Percentiles rank a stretch among this genome's conserved stretches.
phyloP scores from a whole-genome alignment of 2,888 invertebrate species.

The Leptinotarsa juncta region DNA sequence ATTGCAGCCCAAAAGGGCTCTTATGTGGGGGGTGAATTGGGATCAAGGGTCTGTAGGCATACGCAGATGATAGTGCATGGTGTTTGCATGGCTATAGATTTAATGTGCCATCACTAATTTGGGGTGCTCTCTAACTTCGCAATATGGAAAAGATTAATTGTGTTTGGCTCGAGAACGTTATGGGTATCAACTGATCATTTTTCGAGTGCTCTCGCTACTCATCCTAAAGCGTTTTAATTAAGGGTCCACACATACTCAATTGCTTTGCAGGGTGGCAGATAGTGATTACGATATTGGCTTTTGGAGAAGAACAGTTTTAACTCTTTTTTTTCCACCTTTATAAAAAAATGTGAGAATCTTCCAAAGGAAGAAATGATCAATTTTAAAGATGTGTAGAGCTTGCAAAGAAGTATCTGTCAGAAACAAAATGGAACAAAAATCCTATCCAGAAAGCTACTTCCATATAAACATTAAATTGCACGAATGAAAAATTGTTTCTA shows the following conservation, averaged over 20 bases:
- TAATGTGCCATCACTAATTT: conserved; percentile 67
- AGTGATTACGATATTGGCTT: not conserved
- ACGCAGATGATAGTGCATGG: conserved; percentile 60
- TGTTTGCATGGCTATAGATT: conserved; percentile 65
- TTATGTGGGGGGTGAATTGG: conserved; percentile 40
- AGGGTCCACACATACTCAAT: not conserved
- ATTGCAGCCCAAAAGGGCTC: conserved; percentile 53
- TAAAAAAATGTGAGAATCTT: too few relatives aligned
- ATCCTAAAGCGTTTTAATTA: conserved; percentile 12
- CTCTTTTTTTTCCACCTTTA: too few relatives aligned
- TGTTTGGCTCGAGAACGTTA: conserved; percentile 57
- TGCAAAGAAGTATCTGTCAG: too few relatives aligned
- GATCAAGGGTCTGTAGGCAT: conserved; percentile 38
- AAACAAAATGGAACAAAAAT: too few relatives aligned
- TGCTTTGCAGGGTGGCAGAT: not conserved
- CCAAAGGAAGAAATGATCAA: too few relatives aligned
- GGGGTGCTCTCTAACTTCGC: conserved; percentile 62
- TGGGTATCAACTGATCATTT: conserved; percentile 59
- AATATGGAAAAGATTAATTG: conserved; percentile 62
- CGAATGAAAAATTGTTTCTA: too few relatives aligned
- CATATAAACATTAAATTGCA: too few relatives aligned
- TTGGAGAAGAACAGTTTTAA: too few relatives aligned
- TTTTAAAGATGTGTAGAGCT: too few relatives aligned
- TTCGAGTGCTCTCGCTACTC: conserved; percentile 51
- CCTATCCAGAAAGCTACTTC: too few relatives aligned